phyloP scores from a whole-genome alignment of 2,113 vertebrate species.

The Prinia subflava region DNA sequence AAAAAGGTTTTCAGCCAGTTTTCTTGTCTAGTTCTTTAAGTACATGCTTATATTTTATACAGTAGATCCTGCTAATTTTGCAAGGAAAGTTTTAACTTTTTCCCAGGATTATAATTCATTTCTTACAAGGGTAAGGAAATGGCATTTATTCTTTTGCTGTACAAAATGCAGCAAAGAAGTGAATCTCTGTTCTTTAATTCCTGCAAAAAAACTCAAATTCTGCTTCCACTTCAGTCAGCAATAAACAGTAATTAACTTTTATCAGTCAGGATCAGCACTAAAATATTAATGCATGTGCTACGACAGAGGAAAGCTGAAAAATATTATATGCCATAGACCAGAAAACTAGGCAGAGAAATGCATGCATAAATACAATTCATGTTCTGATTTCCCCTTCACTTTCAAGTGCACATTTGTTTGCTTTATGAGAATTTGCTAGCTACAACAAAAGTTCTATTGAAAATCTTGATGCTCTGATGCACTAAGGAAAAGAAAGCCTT shows the following conservation, averaged over 20 bases:
- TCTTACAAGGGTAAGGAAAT: background rate
- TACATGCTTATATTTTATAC: background rate
- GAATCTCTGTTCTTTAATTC: background rate
- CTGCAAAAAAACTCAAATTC: background rate
- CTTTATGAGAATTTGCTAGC: background rate
- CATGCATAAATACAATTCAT: background rate
- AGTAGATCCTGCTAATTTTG: background rate
- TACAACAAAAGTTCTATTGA: background rate
- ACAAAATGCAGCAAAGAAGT: background rate
- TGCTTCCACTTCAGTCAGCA: background rate
- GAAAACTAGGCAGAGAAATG: background rate
- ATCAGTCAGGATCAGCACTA: background rate
- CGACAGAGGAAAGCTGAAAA: background rate
- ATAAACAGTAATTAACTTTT: background rate
- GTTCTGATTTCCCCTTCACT: background rate
- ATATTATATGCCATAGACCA: background rate
- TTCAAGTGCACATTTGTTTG: background rate
- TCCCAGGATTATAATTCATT: background rate
- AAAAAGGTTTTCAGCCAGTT: background rate
- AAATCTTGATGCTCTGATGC: background rate
- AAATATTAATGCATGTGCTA: background rate
- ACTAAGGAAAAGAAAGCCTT: background rate
- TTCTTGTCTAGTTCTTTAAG: background rate
- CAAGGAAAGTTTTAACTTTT: background rate
- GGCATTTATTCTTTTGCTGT: background rate